Conservation (phyloP, 2,888 invertebrate genomes). For the Dryobota labecula region DNA sequence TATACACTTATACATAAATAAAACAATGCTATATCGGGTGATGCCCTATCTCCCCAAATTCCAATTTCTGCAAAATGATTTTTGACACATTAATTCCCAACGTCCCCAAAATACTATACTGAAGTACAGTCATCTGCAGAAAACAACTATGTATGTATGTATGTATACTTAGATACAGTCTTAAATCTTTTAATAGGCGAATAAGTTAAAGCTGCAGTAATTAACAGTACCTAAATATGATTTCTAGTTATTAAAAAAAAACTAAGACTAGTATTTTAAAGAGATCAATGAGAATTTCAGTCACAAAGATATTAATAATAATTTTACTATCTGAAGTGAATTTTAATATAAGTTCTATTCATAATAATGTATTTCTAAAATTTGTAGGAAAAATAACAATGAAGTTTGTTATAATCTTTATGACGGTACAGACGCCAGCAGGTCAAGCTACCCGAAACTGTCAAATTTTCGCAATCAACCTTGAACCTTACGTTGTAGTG, state of each 20-base stretch:
- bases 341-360: not conserved
- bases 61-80: too few relatives aligned
- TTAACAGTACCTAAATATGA: not conserved
- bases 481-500: too few relatives aligned
- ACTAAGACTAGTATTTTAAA: not conserved
- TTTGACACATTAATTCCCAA: too few relatives aligned
- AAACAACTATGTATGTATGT: not conserved
- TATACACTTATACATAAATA: too few relatives aligned
- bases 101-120: too few relatives aligned
- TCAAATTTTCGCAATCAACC: too few relatives aligned
- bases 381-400: not conserved
- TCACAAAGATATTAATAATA: not conserved
- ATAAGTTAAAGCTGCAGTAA: not conserved
- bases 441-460: too few relatives aligned
- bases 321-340: not conserved
- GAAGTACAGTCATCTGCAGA: too few relatives aligned
- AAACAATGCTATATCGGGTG: too few relatives aligned
- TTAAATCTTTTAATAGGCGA: not conserved
- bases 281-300: not conserved
- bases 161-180: not conserved
- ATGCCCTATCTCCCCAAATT: too few relatives aligned
- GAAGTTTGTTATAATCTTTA: conserved; percentile 1
- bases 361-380: not conserved
- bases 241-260: not conserved
- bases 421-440: too few relatives aligned